Evolutionary conservation across 2,113 vertebrate genomes (phyloP), one percentile per base, ranked within the genome.

Genomic region (Syrmaticus mikado): DNA sequence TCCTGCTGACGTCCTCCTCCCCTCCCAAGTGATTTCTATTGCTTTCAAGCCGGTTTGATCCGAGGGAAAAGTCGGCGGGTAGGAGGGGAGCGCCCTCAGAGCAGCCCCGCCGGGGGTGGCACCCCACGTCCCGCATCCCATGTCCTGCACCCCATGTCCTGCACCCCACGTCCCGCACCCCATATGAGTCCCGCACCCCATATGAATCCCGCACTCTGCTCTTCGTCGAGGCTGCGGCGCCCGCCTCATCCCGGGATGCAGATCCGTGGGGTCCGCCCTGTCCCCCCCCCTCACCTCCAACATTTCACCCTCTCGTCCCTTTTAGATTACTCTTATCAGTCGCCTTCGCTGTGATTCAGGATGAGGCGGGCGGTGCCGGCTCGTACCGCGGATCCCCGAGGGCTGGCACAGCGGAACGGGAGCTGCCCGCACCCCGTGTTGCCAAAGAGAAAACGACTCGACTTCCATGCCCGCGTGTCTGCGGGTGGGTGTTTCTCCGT

Each of bases 41-140:
- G 86, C 90, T 97, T 97, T 97, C 97, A 93, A 94, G 97, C 97
- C 98, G 97, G 91, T 98, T 97, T 97, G 97, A 97, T 97, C 93
- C 97, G 79, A 94, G 95, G 96, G 93, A 89, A 90, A 96, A 97
- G 57, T 90, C 95, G 87, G 84, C 95, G 45, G 92, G 87, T 93
- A 72, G 93, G 95, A 86, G 90, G 90, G 94, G 84, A 94, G 95
- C 52, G 82, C 89, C 90, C 91, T 15, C 48, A 55, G 92, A 92
- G 55, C 88, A 78, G 18, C 77, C 94, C 81, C n/a, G 20, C 16
- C 25, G 78, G 30, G 41, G 74, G 65, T 55, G 67, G 41, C 85
- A 71, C 10, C 58, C 72, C 11, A 10, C 11, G 55, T n/a, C 55
- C 55, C 18, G 58, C 64, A 53, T 32, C 55, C 41, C 41, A 43